Base-by-base conservation (phyloP, 2,888 invertebrate genomes). In the Oasisia sp. region DNA sequence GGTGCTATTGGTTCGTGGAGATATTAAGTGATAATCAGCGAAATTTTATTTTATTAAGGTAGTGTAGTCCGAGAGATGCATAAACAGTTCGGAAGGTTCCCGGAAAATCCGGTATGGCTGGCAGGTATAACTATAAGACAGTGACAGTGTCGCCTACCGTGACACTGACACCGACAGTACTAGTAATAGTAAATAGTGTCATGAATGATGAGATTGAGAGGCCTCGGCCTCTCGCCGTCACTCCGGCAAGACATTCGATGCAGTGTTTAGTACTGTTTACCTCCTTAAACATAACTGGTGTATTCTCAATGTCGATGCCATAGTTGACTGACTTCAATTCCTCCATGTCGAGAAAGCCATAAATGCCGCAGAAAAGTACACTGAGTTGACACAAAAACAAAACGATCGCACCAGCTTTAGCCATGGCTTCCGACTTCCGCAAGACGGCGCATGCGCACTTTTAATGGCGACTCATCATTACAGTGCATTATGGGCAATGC, bases 401-500 rank as follows among this genome's bases (percentile, higher is more conserved):
- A 74, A 74, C 74, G 27, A 19, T 74, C 74, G 27, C 7, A n/a
- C 74, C 74, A 27, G 27, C 27, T 19, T 19, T 27, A 27, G 74
- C 74, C 74, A 74, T 74, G 74, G 74, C 74, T 74, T 74, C 74
- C 74, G 27, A 74, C 74, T 27, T 74, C 74, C 74, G 74, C 74
- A 74, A 74, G 74, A 74, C 74, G 27, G 74, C 74, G 74, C 74
- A 74, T 27, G 74, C 74, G 74, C 74, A 74, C 74, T 74, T 19
- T n/a, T 74, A 74, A 74, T 74, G 74, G 74, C 74, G 74, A 74
- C 5, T 74, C 74, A 74, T 74, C 74, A n/a, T 74, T 74, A 74
- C 74, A 74, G 74, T 14, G 74, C 74, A 74, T 74, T 74, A n/a
- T 74, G 74, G 74, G 74, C 14, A 74, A 74, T 27, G 74, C 74